phyloP scores from a whole-genome alignment of 2,888 invertebrate species.

The Clitarchus hookeri region DNA sequence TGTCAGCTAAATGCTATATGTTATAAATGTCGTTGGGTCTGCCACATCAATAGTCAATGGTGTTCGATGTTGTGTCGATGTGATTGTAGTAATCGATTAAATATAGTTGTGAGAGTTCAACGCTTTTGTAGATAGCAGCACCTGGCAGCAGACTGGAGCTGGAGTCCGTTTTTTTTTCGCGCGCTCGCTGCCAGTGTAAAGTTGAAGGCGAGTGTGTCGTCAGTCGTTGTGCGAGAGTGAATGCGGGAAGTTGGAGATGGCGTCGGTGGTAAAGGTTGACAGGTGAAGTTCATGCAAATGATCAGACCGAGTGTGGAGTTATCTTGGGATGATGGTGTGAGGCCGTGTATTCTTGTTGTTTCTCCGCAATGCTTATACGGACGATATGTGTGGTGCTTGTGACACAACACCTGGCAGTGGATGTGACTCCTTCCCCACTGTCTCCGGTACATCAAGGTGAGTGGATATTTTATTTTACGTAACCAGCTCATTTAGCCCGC shows the following conservation, averaged over 20 bases:
- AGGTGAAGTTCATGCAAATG: background rate
- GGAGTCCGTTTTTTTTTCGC: background rate
- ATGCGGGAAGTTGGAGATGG: background rate
- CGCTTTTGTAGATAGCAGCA: background rate
- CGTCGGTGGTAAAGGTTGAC: background rate
- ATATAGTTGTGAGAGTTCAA: no score
- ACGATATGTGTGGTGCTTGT: constrained; percentile 14
- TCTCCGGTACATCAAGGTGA: background rate
- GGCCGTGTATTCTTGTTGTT: background rate
- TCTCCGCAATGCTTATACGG: background rate
- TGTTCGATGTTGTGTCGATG: no score
- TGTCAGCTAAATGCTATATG: no score
- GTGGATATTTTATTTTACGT: background rate
- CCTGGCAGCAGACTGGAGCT: background rate
- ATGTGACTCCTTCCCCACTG: background rate
- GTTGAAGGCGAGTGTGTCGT: background rate
- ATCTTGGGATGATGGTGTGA: background rate
- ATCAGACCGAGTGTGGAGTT: background rate
- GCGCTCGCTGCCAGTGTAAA: background rate
- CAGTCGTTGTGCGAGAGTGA: background rate
- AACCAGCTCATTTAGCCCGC: no score
- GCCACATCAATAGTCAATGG: no score
- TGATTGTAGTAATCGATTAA: no score
- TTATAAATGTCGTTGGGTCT: no score
- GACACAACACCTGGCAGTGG: background rate